Percentiles rank a stretch among this genome's conserved stretches.
Conservation (phyloP, 2,113 vertebrate species). For the Thermophis baileyi region DNA sequence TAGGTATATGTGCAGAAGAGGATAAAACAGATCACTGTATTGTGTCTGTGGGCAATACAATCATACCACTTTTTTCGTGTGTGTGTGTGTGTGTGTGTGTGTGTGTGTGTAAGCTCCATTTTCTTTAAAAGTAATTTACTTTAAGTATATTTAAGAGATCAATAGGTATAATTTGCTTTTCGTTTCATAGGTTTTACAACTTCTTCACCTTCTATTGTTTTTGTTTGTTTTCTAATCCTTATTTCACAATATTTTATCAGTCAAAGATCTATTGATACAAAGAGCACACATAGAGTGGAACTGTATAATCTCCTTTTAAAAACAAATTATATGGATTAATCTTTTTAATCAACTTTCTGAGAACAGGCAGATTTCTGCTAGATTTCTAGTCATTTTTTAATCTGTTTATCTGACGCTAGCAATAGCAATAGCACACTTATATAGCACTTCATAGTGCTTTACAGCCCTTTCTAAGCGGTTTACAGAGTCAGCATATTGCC, state of each 20-base stretch:
- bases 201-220: fast-evolving
- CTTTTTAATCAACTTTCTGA: conserved; percentile 23
- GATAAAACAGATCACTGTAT: conserved; percentile 47
- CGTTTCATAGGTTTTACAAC: conserved; percentile 27
- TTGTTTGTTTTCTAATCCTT: conserved; percentile 34
- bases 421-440: neutral
- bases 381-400: conserved; percentile 20
- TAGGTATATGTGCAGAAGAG: conserved; percentile 40
- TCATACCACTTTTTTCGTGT: conserved; percentile 11
- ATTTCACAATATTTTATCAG: conserved; percentile 43
- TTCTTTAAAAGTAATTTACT: neutral
- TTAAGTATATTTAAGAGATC: neutral
- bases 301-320: conserved; percentile 37
- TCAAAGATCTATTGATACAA: neutral
- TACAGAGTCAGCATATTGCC: neutral
- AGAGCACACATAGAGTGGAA: neutral
- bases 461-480: neutral
- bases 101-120: neutral
- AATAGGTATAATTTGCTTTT: conserved; percentile 29
- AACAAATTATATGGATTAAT: conserved; percentile 24
- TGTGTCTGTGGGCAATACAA: conserved; percentile 48
- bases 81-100: too few species aligned
- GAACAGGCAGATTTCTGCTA: conserved; percentile 17
- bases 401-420: conserved; percentile 23
- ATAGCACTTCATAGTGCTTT: neutral